Evolutionary conservation across 2,888 invertebrate species (phyloP), one percentile per base, ranked within the genome.

Genomic region (Tigriopus californicus): DNA sequence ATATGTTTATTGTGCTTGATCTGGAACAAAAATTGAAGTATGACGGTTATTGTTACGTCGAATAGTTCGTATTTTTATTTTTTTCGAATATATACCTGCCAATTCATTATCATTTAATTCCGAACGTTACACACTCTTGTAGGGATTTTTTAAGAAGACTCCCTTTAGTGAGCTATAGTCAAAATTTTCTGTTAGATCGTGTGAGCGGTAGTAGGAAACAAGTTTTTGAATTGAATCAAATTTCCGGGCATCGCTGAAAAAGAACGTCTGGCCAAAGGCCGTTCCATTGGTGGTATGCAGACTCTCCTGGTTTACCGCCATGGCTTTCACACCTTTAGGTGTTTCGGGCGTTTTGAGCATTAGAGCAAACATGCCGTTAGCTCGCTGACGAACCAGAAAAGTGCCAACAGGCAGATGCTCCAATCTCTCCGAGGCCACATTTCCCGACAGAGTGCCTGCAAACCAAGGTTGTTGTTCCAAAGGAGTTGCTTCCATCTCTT

Each of bases 381-480:
- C 52, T 41, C 59, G 33, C 18, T 41, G 15, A 5, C 59, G 25
- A 2, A 59, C 46, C 13, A 59, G 33, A 41, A 59, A 59, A 10
- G 59, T 59, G 15, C 52, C 59, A 12, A 59, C 52, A 1, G 59
- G 59, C 15, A 59, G 33, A 25, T 40, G 41, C 2, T 51, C 22
- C 11, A 59, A 24, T 15, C 59, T 15, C 8, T 15, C 42, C 13
- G 59, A 33, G 15, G 52, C 59, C 13, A 52, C 52, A 13, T 52
- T 52, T 13, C 20, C 33, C 18, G 24, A 18, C 3, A 59, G 41
- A 18, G 18, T 22, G 33, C 59, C 59, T 10, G 59, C 59, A 41
- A 22, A 59, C 59, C 59, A 59, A 12, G 59, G 40, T 42, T 59
- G 59, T 42, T 33, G 13, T 20, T 59, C 52, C 3, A 59, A 18